Conservation (phyloP, 2,113 vertebrate species). For the Cephalopholis sonnerati region DNA sequence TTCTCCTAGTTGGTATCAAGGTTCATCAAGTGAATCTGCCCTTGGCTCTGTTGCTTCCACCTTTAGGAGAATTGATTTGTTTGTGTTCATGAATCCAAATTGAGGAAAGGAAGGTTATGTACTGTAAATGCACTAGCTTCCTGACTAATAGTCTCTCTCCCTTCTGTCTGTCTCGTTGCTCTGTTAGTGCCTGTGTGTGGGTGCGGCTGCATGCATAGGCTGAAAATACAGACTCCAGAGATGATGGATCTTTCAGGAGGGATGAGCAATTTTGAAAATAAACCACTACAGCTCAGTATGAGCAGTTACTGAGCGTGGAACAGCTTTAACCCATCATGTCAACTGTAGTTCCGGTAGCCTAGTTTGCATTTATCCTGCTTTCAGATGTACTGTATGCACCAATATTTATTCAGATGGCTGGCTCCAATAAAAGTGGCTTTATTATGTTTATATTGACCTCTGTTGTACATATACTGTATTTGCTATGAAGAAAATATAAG, state of each 20-base stretch:
- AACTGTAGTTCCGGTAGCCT: background rate
- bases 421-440: background rate
- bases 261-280: slow-evolving; percentile 59
- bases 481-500: no score
- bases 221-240: slow-evolving; percentile 35
- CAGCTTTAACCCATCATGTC: slow-evolving; percentile 23
- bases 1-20: slow-evolving; percentile 25
- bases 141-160: slow-evolving; percentile 3
- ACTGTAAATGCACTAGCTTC: background rate
- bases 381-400: slow-evolving; percentile 8
- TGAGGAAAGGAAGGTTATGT: slow-evolving; percentile 7
- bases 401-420: slow-evolving; percentile 5
- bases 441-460: background rate
- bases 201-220: slow-evolving; percentile 1
- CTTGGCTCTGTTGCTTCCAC: slow-evolving; percentile 21
- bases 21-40: slow-evolving; percentile 29
- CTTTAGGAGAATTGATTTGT: slow-evolving; percentile 51
- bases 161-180: slow-evolving; percentile 9
- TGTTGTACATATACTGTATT: background rate
- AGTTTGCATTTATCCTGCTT: slow-evolving; percentile 4
- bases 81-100: slow-evolving; percentile 33
- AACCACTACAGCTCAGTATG: slow-evolving; percentile 22
- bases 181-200: slow-evolving; percentile 20
- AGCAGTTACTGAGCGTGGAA: slow-evolving; percentile 10
- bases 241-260: slow-evolving; percentile 52